These are phyloP conservation scores for Mechanitis messenoides DNA, from an alignment of 2,888 invertebrate genomes.

Conservation along the genomic window DNA sequence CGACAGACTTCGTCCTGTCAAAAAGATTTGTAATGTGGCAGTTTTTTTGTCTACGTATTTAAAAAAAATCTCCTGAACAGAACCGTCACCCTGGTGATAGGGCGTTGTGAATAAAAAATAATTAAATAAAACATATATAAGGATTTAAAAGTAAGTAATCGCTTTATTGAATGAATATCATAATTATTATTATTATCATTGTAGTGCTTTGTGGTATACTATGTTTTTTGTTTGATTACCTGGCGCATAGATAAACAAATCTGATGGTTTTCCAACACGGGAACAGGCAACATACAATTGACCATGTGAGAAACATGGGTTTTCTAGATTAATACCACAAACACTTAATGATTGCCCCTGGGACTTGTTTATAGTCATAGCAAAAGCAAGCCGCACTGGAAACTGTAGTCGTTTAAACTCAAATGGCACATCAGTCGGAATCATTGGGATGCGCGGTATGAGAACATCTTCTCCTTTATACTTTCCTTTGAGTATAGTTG, in stretches of 20 bases:
- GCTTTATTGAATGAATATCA: conserved; percentile 33
- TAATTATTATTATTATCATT: conserved; percentile 31
- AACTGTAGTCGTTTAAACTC: conserved; percentile 33
- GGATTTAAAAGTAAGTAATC: conserved; percentile 34
- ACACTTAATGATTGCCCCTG: conserved; percentile 32
- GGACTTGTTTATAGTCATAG: conserved; percentile 34
- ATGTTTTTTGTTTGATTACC: conserved; percentile 32
- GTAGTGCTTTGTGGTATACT: conserved; percentile 31
- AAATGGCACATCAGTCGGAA: conserved; percentile 32
- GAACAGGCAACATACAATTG: conserved; percentile 39
- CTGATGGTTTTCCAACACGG: conserved; percentile 37
- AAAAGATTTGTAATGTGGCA: conserved; percentile 32
- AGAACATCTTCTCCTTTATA: conserved; percentile 36
- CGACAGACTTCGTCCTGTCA: conserved; percentile 26
- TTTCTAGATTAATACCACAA: conserved; percentile 34
- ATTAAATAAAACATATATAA: conserved; percentile 35
- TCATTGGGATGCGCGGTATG: conserved; percentile 36
- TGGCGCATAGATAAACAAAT: conserved; percentile 34
- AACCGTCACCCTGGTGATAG: conserved; percentile 35
- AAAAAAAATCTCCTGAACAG: conserved; percentile 34
- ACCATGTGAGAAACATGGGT: conserved; percentile 34
- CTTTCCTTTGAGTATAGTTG: conserved; percentile 31
- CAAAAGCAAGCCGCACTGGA: conserved; percentile 32
- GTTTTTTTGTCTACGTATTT: conserved; percentile 29
- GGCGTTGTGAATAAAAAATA: conserved; percentile 34